Percentiles rank a stretch among this genome's conserved stretches.
phyloP scores from a whole-genome alignment of 2,113 vertebrate genomes.

The Ornithorhynchus anatinus region DNA sequence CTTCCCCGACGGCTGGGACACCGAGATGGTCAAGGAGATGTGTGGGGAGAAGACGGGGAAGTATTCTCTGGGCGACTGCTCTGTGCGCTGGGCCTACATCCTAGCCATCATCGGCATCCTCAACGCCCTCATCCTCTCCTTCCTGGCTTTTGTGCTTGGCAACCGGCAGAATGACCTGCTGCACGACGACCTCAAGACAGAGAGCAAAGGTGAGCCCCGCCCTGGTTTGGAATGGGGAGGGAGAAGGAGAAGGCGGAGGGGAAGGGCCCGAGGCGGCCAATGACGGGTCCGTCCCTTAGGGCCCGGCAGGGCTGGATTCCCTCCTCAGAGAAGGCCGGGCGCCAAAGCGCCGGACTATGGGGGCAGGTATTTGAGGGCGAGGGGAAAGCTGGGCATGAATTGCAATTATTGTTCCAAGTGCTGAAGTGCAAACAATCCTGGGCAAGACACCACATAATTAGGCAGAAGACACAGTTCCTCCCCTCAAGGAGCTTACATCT shows the following conservation, averaged over 20 bases:
- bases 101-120: conserved; percentile 93
- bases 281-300: neutral
- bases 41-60: conserved; percentile 90
- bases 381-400: neutral
- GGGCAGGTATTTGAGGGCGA: neutral
- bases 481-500: no score
- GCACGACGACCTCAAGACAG: conserved; percentile 86
- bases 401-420: no score
- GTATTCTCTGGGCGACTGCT: conserved; percentile 90
- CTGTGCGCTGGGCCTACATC: conserved; percentile 92
- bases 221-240: neutral
- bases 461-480: no score
- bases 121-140: conserved; percentile 92
- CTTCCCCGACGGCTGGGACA: conserved; percentile 92
- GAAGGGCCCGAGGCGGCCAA: fast-evolving
- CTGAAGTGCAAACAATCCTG: no score
- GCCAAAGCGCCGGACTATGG: neutral
- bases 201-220: conserved; percentile 81
- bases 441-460: no score
- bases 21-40: conserved; percentile 90
- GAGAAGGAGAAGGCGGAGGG: neutral
- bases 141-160: conserved; percentile 92
- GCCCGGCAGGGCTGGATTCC: no score
- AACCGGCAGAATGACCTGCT: conserved; percentile 90
- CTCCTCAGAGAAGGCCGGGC: neutral